Base-by-base conservation (phyloP, 2,113 vertebrate species). In the Chionis minor region DNA sequence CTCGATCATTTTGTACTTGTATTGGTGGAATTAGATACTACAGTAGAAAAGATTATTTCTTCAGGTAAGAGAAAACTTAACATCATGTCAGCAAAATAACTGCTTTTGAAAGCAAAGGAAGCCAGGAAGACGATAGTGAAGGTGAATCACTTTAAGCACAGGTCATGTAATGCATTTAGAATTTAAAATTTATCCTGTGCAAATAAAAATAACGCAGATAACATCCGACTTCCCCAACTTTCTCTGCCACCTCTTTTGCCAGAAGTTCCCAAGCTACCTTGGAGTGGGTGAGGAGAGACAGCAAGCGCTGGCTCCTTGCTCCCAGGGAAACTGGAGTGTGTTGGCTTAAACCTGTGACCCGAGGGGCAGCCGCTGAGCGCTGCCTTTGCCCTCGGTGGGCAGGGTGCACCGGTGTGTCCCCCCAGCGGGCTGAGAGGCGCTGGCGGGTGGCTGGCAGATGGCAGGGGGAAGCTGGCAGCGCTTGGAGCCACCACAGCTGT, bases 51-150 rank as follows among this genome's bases (percentile, higher is more conserved):
- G 49, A 62, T 72, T 35, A 83, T 90, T 92, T 91, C 52, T 78
- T 92, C 42, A 78, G 40, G 75, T 78, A 92, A 78, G n/a, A 45
- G 61, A 78, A 78, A 92, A 81, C 83, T 81, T 62, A 86, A 73
- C 45, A 51, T 65, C 27, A 12, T 44, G 75, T 78, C 75, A 84
- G 69, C 26, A 84, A 90, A 93, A 84, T 88, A 92, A 88, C 63
- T 78, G 38, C 59, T 83, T 90, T 88, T 67, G 82, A 74, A 86
- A 92, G 62, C 12, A 26, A 75, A 77, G 84, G 26, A 67, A 88
- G 8, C 51, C 33, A 44, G 51, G 47, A 73, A 71, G 42, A 33
- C 75, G 58, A 6, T 2, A 30, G 23, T 24, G 63, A 83, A 77
- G 62, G 78, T 77, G 71, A 96, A 94, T 86, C 24, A 26, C 27